Evolutionary conservation across 1,140 invertebrate species (phyloP).

Genomic region (Cydia strobilella): DNA sequence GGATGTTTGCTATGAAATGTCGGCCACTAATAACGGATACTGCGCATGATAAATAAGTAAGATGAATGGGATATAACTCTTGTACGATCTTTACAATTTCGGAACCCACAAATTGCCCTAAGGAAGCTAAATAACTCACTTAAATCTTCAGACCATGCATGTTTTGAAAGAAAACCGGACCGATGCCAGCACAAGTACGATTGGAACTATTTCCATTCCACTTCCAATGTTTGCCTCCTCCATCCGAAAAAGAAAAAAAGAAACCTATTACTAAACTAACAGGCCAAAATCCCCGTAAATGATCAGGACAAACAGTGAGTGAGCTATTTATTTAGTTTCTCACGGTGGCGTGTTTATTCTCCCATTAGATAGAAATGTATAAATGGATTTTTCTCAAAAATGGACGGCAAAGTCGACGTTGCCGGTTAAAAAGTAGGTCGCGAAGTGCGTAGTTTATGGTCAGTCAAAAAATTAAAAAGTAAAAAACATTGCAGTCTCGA

Average conservation of each 20-base stretch:
- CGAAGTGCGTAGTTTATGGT: too few relatives aligned
- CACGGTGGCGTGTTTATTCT: constrained; percentile 28
- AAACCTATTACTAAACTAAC: constrained; percentile 23
- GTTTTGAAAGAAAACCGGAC: constrained; percentile 16
- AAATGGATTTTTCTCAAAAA: constrained; percentile 30
- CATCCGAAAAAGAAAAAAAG: constrained; percentile 21
- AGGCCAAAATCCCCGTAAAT: constrained; percentile 22
- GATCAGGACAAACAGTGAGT: constrained; percentile 3
- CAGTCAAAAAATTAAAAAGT: too few relatives aligned
- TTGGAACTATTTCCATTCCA: constrained; percentile 2
- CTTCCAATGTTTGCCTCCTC: constrained; percentile 2
- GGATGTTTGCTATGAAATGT: too few relatives aligned
- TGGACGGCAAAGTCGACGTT: too few relatives aligned
- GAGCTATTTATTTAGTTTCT: constrained; percentile 30
- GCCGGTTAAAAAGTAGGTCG: too few relatives aligned
- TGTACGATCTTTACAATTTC: not conserved
- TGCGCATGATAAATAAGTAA: too few relatives aligned
- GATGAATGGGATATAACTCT: not conserved
- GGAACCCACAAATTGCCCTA: not conserved
- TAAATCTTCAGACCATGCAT: not conserved
- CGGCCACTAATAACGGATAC: too few relatives aligned
- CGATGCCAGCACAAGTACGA: not conserved
- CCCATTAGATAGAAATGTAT: constrained; percentile 28
- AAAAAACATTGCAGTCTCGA: too few relatives aligned
- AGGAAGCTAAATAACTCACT: not conserved